phyloP scores from a whole-genome alignment of 1,140 invertebrate genomes.

The Anoplophora glabripennis region DNA sequence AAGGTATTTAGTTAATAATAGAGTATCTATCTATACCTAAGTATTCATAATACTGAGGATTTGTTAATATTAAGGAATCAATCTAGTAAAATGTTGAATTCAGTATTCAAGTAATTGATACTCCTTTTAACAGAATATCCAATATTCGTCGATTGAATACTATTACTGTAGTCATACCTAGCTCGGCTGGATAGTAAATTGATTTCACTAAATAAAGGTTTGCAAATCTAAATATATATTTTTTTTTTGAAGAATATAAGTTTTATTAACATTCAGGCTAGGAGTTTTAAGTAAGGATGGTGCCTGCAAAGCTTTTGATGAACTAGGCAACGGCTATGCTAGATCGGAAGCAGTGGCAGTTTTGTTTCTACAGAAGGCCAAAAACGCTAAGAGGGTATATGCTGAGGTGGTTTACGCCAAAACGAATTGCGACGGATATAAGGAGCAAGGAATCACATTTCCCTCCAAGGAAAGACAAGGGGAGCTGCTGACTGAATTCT shows the following conservation, averaged over 20 bases:
- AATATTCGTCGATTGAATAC: no score
- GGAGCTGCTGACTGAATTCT: slow-evolving; percentile 76
- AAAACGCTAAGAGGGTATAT: slow-evolving; percentile 75
- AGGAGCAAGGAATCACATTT: slow-evolving; percentile 77
- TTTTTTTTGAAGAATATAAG: no score
- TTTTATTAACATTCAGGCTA: slow-evolving; percentile 54
- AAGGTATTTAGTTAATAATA: no score
- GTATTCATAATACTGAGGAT: no score
- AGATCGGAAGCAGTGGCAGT: slow-evolving; percentile 75
- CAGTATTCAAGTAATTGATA: no score
- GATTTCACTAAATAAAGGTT: no score
- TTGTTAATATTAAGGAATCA: no score
- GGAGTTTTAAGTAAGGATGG: slow-evolving; percentile 86
- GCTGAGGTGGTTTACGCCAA: slow-evolving; percentile 54
- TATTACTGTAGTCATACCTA: no score
- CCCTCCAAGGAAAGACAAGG: slow-evolving; percentile 83
- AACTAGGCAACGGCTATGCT: slow-evolving; percentile 71
- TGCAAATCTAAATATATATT: neutral
- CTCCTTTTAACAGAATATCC: no score
- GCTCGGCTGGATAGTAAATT: no score
- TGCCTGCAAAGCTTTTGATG: slow-evolving; percentile 87
- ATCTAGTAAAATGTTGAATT: no score
- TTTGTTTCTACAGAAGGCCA: slow-evolving; percentile 77
- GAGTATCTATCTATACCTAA: no score
- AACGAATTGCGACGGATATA: slow-evolving; percentile 82